Evolutionary conservation across 1,140 invertebrate genomes (phyloP).

Genomic region (Drosophila takahashii): DNA sequence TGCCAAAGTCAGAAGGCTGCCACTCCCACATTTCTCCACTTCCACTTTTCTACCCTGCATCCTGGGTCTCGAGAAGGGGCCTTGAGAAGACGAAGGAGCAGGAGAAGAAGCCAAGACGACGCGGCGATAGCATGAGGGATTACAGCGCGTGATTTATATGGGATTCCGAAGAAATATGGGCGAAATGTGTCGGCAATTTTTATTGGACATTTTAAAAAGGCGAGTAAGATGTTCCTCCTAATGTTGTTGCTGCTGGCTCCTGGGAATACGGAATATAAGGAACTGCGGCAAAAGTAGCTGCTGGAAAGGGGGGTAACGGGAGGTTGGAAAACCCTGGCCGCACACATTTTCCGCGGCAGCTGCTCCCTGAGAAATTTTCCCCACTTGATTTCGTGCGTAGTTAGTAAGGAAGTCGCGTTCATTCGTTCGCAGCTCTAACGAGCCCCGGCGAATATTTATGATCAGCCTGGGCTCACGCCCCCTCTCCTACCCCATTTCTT

Average conservation of each 20-base stretch:
- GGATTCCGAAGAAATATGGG: constrained; percentile 85
- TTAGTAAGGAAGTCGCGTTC: constrained; percentile 83
- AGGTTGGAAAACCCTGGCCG: constrained; percentile 41
- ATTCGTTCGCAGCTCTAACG: constrained; percentile 76
- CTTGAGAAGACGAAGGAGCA: constrained; percentile 46
- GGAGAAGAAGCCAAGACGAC: constrained; percentile 70
- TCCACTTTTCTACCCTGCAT: constrained; percentile 3
- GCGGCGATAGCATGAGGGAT: constrained; percentile 85
- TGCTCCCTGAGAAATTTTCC: constrained; percentile 70
- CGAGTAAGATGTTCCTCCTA: constrained; percentile 81
- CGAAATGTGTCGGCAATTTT: constrained; percentile 85
- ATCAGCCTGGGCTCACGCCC: constrained; percentile 49
- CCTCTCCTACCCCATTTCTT: not conserved
- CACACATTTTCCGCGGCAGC: constrained; percentile 74
- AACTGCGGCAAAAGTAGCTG: constrained; percentile 69
- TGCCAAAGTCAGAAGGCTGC: constrained; percentile 68
- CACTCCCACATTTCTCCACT: constrained; percentile 26
- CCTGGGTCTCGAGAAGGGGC: constrained; percentile 39
- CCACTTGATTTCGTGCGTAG: constrained; percentile 82
- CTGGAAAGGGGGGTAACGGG: not conserved
- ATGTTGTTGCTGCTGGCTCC: constrained; percentile 60
- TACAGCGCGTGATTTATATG: constrained; percentile 85
- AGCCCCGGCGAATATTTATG: constrained; percentile 83
- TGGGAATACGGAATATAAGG: constrained; percentile 77
- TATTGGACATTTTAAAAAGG: constrained; percentile 85